These are phyloP conservation scores for Drosophila macrospina DNA, from an alignment of 2,888 invertebrate genomes.

Conservation along the genomic window DNA sequence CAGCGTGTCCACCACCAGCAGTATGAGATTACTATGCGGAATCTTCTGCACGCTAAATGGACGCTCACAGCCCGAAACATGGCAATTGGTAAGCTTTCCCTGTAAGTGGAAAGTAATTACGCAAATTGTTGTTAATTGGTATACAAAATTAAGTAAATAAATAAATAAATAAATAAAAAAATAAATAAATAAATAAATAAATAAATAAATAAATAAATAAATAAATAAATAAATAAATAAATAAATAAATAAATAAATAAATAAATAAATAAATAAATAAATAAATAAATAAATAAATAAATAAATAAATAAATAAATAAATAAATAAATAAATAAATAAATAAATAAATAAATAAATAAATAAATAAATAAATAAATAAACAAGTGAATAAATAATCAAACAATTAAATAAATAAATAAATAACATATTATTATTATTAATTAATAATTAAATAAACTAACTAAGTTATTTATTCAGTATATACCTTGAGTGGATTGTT, in stretches of 20 bases:
- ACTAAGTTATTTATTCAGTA: too few relatives aligned
- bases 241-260: too few relatives aligned
- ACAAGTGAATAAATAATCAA: background rate
- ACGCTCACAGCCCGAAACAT: constrained; percentile 94
- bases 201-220: too few relatives aligned
- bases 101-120: constrained; percentile 31
- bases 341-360: background rate
- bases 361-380: too few relatives aligned
- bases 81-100: constrained; percentile 95
- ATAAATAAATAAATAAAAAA: background rate
- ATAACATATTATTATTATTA: background rate
- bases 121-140: background rate
- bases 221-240: background rate
- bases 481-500: constrained; percentile 92
- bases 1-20: constrained; percentile 94
- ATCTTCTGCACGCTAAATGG: constrained; percentile 97
- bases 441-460: background rate
- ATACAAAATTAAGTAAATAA: too few relatives aligned
- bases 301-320: too few relatives aligned
- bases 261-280: background rate
- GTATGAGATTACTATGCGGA: constrained; percentile 94
- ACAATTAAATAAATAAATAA: background rate
- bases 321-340: background rate
- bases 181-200: background rate
- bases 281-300: background rate